Conservation (phyloP, 1,140 invertebrate genomes). For the Drosophila equinoxialis region DNA sequence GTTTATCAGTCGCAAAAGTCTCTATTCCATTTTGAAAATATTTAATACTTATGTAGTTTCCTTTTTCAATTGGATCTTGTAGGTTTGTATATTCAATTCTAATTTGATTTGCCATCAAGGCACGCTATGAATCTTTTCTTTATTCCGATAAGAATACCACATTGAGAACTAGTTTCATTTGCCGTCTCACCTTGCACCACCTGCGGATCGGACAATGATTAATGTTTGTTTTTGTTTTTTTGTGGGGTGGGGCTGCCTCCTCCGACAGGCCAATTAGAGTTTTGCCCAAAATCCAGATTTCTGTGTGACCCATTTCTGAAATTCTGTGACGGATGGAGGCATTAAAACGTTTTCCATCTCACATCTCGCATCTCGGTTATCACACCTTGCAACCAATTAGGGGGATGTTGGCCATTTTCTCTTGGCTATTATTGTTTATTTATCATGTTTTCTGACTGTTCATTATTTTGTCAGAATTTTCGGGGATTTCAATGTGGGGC, state of each 20-base stretch:
- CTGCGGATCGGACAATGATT: background rate
- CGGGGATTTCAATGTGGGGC: constrained; percentile 35
- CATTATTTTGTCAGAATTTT: constrained; percentile 78
- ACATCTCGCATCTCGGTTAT: constrained; percentile 17
- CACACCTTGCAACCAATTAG: constrained; percentile 1
- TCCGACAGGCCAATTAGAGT: constrained; percentile 6
- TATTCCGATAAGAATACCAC: too few relatives aligned
- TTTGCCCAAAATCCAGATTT: constrained; percentile 4
- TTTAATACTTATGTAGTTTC: too few relatives aligned
- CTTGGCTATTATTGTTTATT: constrained; percentile 69
- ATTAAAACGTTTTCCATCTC: constrained; percentile 3
- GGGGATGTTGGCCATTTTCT: constrained; percentile 50
- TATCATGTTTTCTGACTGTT: constrained; percentile 73
- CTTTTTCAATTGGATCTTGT: too few relatives aligned
- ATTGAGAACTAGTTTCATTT: too few relatives aligned
- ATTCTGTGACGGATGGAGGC: constrained; percentile 25
- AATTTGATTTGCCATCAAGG: too few relatives aligned
- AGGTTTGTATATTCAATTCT: too few relatives aligned
- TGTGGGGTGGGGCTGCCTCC: background rate
- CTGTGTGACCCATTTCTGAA: constrained; percentile 31
- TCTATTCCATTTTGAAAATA: too few relatives aligned
- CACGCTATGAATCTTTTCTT: too few relatives aligned
- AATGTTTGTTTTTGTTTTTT: background rate
- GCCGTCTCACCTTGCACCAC: background rate
- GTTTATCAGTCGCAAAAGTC: too few relatives aligned